Conservation (phyloP, 23 tunicate species). For the Diplosoma virens region DNA sequence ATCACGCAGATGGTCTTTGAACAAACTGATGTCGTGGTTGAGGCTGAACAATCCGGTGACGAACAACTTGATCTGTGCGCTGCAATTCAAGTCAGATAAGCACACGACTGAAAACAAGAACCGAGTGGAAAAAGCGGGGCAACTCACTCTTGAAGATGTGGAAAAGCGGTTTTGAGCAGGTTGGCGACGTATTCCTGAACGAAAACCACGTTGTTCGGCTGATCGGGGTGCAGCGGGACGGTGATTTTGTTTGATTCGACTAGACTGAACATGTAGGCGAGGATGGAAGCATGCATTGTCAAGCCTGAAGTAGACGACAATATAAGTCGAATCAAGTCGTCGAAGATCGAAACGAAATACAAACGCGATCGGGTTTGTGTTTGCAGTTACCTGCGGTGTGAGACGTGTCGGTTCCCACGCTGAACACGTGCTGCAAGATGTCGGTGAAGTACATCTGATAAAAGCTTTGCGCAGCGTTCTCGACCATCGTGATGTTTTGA, state of each 20-base stretch:
- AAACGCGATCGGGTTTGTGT: not conserved
- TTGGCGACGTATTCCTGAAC: conserved; percentile 98
- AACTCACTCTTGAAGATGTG: conserved; percentile 97
- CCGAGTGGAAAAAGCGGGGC: not conserved
- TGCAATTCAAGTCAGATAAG: conserved; percentile 5
- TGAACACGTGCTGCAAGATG: conserved; percentile 92
- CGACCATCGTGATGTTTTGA: conserved; percentile 83
- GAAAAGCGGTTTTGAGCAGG: conserved; percentile 88
- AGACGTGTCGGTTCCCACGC: conserved; percentile 98
- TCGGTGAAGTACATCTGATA: conserved; percentile 98
- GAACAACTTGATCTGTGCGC: conserved; percentile 98
- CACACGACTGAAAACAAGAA: not conserved
- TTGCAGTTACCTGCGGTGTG: conserved; percentile 88
- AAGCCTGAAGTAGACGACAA: conserved; percentile 52
- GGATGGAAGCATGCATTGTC: conserved; percentile 96
- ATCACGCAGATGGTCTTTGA: conserved; percentile 97
- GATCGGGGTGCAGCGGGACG: conserved; percentile 84
- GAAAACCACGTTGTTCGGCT: conserved; percentile 76
- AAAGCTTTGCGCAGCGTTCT: conserved; percentile 84
- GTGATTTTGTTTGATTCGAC: conserved; percentile 83
- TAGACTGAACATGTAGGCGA: conserved; percentile 95
- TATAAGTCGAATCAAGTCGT: too few relatives aligned
- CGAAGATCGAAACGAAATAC: not conserved
- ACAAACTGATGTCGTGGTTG: conserved; percentile 89
- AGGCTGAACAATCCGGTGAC: conserved; percentile 97